Conservation (phyloP, 2,888 invertebrate species). For the Myopa testacea region DNA sequence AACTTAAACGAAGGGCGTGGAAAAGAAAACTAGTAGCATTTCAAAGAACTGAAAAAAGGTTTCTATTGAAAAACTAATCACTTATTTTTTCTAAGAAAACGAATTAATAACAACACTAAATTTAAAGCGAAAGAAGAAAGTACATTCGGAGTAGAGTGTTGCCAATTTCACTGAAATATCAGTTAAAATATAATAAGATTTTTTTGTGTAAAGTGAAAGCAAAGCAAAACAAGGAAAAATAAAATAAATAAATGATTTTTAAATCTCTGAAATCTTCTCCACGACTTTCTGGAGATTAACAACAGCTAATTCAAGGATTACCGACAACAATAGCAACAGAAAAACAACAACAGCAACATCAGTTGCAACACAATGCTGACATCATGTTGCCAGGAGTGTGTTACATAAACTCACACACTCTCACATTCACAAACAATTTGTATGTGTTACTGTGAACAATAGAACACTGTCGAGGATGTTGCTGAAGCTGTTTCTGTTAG, state of each 20-base stretch:
- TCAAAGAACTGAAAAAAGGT: no score
- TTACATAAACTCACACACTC: constrained; percentile 24
- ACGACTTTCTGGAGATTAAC: background rate
- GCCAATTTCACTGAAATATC: no score
- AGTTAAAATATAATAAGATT: no score
- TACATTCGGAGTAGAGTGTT: no score
- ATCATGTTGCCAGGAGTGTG: constrained; percentile 10
- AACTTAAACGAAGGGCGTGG: no score
- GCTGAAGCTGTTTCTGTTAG: background rate
- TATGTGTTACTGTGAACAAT: background rate
- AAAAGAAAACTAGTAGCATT: no score
- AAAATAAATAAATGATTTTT: background rate
- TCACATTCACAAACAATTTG: constrained; percentile 8
- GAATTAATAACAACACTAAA: no score
- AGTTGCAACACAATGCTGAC: background rate
- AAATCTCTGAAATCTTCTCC: background rate
- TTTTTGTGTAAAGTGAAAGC: background rate
- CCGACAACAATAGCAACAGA: constrained; percentile 12
- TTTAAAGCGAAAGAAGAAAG: no score
- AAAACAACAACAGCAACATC: background rate
- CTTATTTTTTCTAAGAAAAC: no score
- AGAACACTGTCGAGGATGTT: background rate
- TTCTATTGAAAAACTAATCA: no score
- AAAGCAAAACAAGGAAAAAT: background rate
- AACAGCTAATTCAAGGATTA: constrained; percentile 30